Evolutionary conservation across 1,140 invertebrate genomes (phyloP), one percentile per base, ranked within the genome.

Genomic region (Calliopsis andreniformis): DNA sequence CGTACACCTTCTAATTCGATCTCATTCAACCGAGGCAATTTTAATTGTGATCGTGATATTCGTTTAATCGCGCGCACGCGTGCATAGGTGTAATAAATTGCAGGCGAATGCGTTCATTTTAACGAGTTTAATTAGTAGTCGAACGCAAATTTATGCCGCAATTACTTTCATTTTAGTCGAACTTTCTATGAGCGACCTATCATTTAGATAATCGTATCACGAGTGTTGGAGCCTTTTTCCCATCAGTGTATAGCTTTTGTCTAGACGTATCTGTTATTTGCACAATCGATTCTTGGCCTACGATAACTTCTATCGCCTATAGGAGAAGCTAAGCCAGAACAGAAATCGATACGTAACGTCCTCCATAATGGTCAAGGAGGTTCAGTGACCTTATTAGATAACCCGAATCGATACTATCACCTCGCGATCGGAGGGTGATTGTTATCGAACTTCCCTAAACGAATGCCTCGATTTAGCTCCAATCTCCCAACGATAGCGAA

Each of bases 321-420:
- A 47, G 59, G 28, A 20, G 28, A 39, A 47, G 49, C 58, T 42
- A 20, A 32, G 14, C 20, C 14, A 14, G 32, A 10, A 53, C 35
- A 23, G 58, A 14, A 63, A 78, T 78, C 76, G 59, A 78, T 78
- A 78, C 59, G 3, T 51, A 47, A 23, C 69, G 59, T 78, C 58
- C 68, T 56, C 51, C 14, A n/a, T 71, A 72, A 78, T 72, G 76
- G 76, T 78, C 76, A 78, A 78, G 68, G 76, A 78, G 47, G 76
- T 78, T 78, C 76, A 72, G 23, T 58, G 68, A 63, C 76, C 69
- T 78, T 72, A 39, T 72, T 59, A 69, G 72, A 76, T 76, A 69
- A 45, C 55, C 64, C 72, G 55, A 69, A 69, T 76, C 72, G 64
- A 76, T 76, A 58, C 53, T 51, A 59, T 69, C 64, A 42, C 20